A percentile compares a stretch with the other conserved stretches of the same genome.
phyloP scores from a whole-genome alignment of 2,113 vertebrate genomes.

The Tor tambroides region DNA sequence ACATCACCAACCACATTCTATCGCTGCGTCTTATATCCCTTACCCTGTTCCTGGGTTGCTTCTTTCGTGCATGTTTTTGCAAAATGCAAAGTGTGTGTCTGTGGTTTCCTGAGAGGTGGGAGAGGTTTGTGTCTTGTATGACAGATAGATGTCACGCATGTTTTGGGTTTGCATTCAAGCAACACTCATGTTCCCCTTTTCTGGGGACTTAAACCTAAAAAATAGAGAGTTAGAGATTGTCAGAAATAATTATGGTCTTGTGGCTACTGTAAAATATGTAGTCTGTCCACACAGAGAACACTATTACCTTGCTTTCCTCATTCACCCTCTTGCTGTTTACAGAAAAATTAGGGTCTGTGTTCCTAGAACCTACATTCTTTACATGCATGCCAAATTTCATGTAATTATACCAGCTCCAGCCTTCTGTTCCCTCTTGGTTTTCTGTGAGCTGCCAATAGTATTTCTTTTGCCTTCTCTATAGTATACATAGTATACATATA shows the following conservation, averaged over 20 bases:
- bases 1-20: conserved; percentile 65
- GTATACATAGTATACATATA: no score
- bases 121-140: conserved; percentile 14
- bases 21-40: conserved; percentile 66
- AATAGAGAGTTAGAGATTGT: no score
- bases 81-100: conserved; percentile 54
- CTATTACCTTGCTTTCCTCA: no score
- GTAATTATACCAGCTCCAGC: not conserved
- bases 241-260: no score
- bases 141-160: conserved; percentile 20
- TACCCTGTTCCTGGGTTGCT: conserved; percentile 68
- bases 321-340: no score
- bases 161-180: not conserved
- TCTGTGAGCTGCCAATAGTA: not conserved
- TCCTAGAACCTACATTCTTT: not conserved
- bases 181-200: not conserved
- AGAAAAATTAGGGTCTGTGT: no score
- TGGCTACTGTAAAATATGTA: no score
- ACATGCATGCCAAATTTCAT: not conserved
- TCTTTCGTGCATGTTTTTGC: conserved; percentile 58
- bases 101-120: conserved; percentile 46
- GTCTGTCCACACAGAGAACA: no score
- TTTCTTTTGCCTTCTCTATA: no score
- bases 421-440: not conserved
- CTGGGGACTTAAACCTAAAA: not conserved